phyloP scores from a whole-genome alignment of 2,113 vertebrate species.

The Pseudorasbora parva region DNA sequence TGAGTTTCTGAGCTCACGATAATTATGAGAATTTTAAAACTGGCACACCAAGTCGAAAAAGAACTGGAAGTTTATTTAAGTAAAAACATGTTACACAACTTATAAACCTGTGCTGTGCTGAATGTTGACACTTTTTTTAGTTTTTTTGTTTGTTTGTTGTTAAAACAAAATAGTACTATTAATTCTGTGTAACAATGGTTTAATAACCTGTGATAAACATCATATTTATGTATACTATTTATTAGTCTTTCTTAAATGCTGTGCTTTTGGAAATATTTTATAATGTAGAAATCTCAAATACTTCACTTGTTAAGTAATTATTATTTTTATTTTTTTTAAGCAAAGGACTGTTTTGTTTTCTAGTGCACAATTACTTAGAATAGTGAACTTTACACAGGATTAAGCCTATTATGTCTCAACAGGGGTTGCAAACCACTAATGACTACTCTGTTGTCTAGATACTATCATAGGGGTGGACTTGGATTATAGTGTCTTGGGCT shows the following conservation, averaged over 20 bases:
- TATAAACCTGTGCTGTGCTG: background rate
- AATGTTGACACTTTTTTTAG: background rate
- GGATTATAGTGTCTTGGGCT: slow-evolving; percentile 35
- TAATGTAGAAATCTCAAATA: background rate
- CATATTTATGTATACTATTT: background rate
- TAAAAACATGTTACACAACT: no score
- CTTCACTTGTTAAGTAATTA: background rate
- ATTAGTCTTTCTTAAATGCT: background rate
- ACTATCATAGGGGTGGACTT: slow-evolving; percentile 8
- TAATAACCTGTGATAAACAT: background rate
- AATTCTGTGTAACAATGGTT: background rate
- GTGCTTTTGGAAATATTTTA: background rate
- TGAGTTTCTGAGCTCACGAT: background rate
- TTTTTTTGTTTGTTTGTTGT: no score
- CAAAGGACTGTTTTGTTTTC: background rate
- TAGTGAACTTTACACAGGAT: slow-evolving; percentile 27
- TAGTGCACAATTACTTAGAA: background rate
- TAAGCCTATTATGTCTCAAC: slow-evolving; percentile 6
- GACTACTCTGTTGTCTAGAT: background rate
- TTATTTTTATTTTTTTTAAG: background rate
- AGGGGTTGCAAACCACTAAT: slow-evolving; percentile 23
- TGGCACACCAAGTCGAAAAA: background rate
- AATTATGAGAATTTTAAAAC: background rate
- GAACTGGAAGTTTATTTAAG: background rate
- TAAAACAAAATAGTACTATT: background rate